Base-by-base conservation (phyloP, 2,797 vertebrate species). In the Aphelocoma californica region DNA sequence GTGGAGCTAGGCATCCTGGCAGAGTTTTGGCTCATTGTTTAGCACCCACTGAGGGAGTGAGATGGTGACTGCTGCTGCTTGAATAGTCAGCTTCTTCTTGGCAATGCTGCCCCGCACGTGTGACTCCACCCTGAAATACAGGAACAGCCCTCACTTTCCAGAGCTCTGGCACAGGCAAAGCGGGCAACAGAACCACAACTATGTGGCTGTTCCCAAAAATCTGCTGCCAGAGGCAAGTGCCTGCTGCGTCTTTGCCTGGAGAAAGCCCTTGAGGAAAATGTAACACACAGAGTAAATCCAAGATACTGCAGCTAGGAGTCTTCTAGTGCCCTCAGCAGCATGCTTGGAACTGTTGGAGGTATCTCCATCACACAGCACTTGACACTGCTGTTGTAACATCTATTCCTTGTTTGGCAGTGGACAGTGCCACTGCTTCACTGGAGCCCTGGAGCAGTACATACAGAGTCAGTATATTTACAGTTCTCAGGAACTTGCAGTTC, bases 141-240 rank as follows among this genome's bases (percentile, higher is more conserved):
- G 78, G 44, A 95, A 53, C 78, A 82, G 47, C 60, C 29, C 40
- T 81, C 1, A 1, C 47, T 85, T 91, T 58, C 71, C 81, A 91
- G 81, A 84, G 71, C 79, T 93, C 71, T 80, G 81, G 74, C 78
- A 85, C 45, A 13, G 31, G 48, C 53, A 60, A 42, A 85, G 81
- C 0, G 2, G 50, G 90, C 69, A 83, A 79, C 34, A 45, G 82
- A 90, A 61, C 57, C 85, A 61, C 85, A 81, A 18, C 31, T 82
- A 14, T 25, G 45, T 6, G 61, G 61, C 61, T 29, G 23, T 71
- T 88, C 82, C 73, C 77, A 88, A 83, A 64, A 92, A 74, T 58
- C 48, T 40, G 42, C 69, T 78, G 93, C 81, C 75, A 78, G 65
- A 78, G 61, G 79, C 61, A 71, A 95, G 93, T 86, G 88, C 34